Conservation (phyloP, 2,113 vertebrate genomes). For the Cavia porcellus region DNA sequence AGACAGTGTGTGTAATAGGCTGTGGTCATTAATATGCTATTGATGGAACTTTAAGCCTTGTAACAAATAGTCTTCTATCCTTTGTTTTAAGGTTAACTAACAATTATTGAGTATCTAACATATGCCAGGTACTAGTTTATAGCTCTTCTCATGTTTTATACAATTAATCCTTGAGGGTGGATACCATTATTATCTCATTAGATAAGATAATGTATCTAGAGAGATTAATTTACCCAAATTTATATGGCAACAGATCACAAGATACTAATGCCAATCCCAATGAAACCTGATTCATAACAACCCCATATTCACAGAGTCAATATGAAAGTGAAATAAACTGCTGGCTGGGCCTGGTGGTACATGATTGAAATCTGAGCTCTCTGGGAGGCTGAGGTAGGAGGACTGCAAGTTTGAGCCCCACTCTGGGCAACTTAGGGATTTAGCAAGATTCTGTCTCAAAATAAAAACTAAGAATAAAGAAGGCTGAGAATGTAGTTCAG, state of each 20-base stretch:
- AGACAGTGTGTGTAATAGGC: background rate
- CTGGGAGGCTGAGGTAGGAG: background rate
- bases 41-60: background rate
- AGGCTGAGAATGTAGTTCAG: background rate
- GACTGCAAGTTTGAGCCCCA: background rate
- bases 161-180: background rate
- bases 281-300: background rate
- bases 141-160: background rate
- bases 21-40: background rate
- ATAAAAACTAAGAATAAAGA: background rate
- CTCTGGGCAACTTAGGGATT: background rate
- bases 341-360: background rate
- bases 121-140: background rate
- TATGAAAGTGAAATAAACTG: background rate
- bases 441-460: background rate
- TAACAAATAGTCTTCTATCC: background rate
- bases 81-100: background rate
- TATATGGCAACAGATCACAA: conserved; percentile 4
- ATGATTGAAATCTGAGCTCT: background rate
- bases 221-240: background rate
- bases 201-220: background rate
- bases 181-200: background rate
- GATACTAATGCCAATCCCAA: background rate
- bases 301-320: background rate
- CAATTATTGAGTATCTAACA: background rate